Evolutionary conservation across 2,113 vertebrate species (phyloP), one percentile per base, ranked within the genome.

Genomic region (Solea senegalensis): DNA sequence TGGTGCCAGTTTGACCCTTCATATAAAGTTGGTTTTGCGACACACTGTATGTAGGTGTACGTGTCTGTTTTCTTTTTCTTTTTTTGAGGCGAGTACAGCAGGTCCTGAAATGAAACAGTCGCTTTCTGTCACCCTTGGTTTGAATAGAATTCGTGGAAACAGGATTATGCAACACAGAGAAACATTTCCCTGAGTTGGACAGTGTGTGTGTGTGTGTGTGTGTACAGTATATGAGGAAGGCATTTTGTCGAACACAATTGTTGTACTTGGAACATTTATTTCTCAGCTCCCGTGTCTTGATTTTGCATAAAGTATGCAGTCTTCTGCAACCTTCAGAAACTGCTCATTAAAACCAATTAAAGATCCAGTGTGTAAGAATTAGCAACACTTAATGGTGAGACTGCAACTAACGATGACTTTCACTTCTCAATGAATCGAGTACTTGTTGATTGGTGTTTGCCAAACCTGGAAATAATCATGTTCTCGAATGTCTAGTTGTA

Each of bases 1-100:
- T 51, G 41, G 46, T 64, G 65, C 52, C 60, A 66, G 76, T 57
- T 67, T 69, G 56, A 76, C 48, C 54, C 8, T 44, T 52, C 52
- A 27, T 41, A 57, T 41, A 68, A 41, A 51, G 41, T 54, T 39
- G 45, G 1, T 43, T 75, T 69, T 55, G 41, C 26, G 49, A 12
- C 56, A 16, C 48, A 11, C 46, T 69, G 54, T 39, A 12, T 69
- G 54, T 39, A 12, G 27, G 26, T 53, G 26, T 40, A 4, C 13
- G 51, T 53, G 52, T 26, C n/a, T n/a, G n/a, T n/a, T n/a, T n/a
- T n/a, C n/a, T n/a, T 64, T 21, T 21, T 21, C 1, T 21, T 21
- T 21, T 21, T 21, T 21, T 21, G 9, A 8, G 7, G 40, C 27
- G 9, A 27, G 7, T 28, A 3, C 15, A 11, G 3, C 13, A 41